These are phyloP conservation scores for Pseudorectes ferrugineus DNA, from an alignment of 2,113 vertebrate genomes.

Conservation along the genomic window DNA sequence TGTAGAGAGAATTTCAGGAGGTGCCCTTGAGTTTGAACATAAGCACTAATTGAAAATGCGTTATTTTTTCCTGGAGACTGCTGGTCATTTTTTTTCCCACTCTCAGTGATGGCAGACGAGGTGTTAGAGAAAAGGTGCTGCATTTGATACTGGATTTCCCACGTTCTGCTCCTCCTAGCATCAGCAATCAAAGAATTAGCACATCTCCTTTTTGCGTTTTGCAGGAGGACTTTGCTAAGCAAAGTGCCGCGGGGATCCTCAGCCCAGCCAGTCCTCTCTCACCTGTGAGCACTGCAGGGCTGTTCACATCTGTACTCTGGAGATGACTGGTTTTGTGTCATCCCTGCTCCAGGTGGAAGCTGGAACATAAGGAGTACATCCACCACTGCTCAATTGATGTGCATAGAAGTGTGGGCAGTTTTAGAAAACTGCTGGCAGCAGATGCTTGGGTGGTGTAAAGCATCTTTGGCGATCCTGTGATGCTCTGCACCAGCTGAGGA, in stretches of 20 bases:
- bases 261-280: neutral
- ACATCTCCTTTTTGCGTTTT: neutral
- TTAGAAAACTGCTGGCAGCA: neutral
- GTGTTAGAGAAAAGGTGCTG: neutral
- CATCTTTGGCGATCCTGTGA: neutral
- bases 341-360: neutral
- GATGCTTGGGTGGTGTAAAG: neutral
- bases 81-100: neutral
- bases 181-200: neutral
- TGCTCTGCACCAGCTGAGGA: neutral
- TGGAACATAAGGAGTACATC: neutral
- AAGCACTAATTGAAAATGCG: neutral
- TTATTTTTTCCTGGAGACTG: neutral
- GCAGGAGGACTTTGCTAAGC: neutral
- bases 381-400: neutral
- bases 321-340: fast-evolving
- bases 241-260: neutral
- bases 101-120: neutral
- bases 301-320: neutral
- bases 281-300: fast-evolving
- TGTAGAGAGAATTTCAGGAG: neutral
- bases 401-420: neutral
- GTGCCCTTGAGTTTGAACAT: neutral
- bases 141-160: neutral
- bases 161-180: neutral